These are phyloP conservation scores for Enhydra lutris DNA, from an alignment of 2,113 vertebrate genomes.

Conservation along the genomic window DNA sequence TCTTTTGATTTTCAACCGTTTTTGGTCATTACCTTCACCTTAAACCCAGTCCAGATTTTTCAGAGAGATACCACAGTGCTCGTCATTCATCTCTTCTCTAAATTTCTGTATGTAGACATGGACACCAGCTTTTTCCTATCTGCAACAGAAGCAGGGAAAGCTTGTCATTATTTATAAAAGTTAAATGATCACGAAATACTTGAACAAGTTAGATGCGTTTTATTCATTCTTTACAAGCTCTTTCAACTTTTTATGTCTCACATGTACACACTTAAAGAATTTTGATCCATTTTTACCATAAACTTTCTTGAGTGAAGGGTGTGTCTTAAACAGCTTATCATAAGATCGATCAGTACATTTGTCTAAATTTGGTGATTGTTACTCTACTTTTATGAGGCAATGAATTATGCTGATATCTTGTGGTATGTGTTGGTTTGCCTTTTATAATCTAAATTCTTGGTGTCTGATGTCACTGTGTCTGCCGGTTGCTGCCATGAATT, in stretches of 20 bases:
- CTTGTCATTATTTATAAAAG: slow-evolving; percentile 91
- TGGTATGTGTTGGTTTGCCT: slow-evolving; percentile 90
- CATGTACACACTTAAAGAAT: slow-evolving; percentile 93
- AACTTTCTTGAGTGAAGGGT: slow-evolving; percentile 92
- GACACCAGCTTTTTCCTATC: slow-evolving; percentile 92
- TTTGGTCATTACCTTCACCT: slow-evolving; percentile 92
- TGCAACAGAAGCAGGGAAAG: slow-evolving; percentile 82
- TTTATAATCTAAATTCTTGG: slow-evolving; percentile 93
- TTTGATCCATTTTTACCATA: slow-evolving; percentile 95
- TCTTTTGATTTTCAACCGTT: slow-evolving; percentile 91
- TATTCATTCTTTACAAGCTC: slow-evolving; percentile 95
- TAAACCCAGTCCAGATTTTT: slow-evolving; percentile 88
- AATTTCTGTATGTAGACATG: slow-evolving; percentile 85
- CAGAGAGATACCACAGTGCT: slow-evolving; percentile 90
- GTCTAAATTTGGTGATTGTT: slow-evolving; percentile 93
- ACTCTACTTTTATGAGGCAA: slow-evolving; percentile 89
- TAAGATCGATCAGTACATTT: slow-evolving; percentile 92
- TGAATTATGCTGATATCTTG: slow-evolving; percentile 91
- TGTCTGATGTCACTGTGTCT: slow-evolving; percentile 80
- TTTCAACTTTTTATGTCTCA: slow-evolving; percentile 93
- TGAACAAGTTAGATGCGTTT: slow-evolving; percentile 94
- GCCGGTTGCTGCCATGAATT: not conserved
- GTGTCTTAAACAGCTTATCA: slow-evolving; percentile 90
- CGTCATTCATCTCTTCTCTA: slow-evolving; percentile 86
- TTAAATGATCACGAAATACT: slow-evolving; percentile 95